phyloP scores from a whole-genome alignment of 2,888 invertebrate species.

The Drosophila flavopinicola region DNA sequence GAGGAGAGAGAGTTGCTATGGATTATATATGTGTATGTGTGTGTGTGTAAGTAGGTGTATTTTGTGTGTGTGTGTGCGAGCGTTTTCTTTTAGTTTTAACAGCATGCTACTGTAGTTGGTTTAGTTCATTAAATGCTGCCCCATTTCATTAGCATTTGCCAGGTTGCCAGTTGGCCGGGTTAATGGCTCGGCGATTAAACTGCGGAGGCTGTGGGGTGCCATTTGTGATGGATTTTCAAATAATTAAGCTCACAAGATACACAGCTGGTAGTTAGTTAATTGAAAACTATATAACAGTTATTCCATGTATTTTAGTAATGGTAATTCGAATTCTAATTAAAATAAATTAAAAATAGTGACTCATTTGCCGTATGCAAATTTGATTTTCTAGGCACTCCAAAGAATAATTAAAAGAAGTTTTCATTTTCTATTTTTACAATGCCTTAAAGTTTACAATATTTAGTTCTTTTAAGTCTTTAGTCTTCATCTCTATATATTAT shows the following conservation, averaged over 20 bases:
- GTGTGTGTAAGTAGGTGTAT: conserved; percentile 10
- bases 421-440: no score
- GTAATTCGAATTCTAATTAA: conserved; percentile 8
- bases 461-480: no score
- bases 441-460: no score
- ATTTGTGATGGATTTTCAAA: conserved; percentile 34
- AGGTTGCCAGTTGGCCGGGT: conserved; percentile 20
- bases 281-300: conserved; percentile 11
- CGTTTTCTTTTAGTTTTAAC: conserved; percentile 35
- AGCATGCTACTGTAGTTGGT: conserved; percentile 40
- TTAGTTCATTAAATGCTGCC: conserved; percentile 39
- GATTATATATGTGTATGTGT: conserved; percentile 7
- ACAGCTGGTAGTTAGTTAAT: conserved; percentile 20
- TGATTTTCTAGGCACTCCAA: no score
- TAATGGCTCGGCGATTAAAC: conserved; percentile 31
- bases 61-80: conserved; percentile 7
- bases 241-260: conserved; percentile 31
- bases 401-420: not conserved
- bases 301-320: not conserved
- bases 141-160: conserved; percentile 46
- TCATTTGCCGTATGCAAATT: no score
- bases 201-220: conserved; percentile 2
- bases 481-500: no score
- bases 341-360: not conserved
- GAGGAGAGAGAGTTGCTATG: conserved; percentile 18